Percentiles rank a stretch among this genome's conserved stretches.
Conservation (phyloP, 2,113 vertebrate genomes). For the Amazona guildingii region DNA sequence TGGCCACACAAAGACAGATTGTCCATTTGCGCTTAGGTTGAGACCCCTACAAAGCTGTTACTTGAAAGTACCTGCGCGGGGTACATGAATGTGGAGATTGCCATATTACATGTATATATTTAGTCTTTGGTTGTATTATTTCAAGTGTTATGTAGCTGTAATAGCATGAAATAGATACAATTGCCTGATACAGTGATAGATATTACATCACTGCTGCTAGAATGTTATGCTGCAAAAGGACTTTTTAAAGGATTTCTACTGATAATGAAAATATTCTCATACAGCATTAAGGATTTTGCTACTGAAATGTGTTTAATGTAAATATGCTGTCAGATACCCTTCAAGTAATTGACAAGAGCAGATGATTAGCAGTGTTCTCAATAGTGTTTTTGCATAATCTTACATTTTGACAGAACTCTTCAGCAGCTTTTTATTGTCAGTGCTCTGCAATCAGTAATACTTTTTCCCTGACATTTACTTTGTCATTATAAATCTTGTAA, state of each 20-base stretch:
- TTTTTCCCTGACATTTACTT: slow-evolving; percentile 77
- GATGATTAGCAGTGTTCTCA: slow-evolving; percentile 93
- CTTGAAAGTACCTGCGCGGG: neutral
- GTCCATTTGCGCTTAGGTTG: neutral
- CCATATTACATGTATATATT: neutral
- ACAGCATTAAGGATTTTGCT: slow-evolving; percentile 79
- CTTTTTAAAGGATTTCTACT: slow-evolving; percentile 70
- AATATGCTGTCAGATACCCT: slow-evolving; percentile 92
- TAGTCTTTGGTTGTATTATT: slow-evolving; percentile 25
- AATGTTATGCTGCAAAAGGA: slow-evolving; percentile 13
- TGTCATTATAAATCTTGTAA: slow-evolving; percentile 79
- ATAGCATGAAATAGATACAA: slow-evolving; percentile 6
- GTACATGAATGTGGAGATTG: neutral
- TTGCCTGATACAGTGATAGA: neutral
- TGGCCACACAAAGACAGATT: neutral
- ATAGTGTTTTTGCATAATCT: slow-evolving; percentile 87
- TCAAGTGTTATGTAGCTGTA: neutral
- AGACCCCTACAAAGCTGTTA: neutral
- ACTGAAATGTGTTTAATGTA: slow-evolving; percentile 86
- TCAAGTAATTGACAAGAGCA: slow-evolving; percentile 92
- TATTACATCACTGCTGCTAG: neutral
- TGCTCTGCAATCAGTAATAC: slow-evolving; percentile 78
- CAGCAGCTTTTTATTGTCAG: slow-evolving; percentile 78
- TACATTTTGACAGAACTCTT: slow-evolving; percentile 83
- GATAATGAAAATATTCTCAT: slow-evolving; percentile 78